These are phyloP conservation scores for Ridgeia piscesae DNA, from an alignment of 1,140 invertebrate genomes.

Conservation along the genomic window DNA sequence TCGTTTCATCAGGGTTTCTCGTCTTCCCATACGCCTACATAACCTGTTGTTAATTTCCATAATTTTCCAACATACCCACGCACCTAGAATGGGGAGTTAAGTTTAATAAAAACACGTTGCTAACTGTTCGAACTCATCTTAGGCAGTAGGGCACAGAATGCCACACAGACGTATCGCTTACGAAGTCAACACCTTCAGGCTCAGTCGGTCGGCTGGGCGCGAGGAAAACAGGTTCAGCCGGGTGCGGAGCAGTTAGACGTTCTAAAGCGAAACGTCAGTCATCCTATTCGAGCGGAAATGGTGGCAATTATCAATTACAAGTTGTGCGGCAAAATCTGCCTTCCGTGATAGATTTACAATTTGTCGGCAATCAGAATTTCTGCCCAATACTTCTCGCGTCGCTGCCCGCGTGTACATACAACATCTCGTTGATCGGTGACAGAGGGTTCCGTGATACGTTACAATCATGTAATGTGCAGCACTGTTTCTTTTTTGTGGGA, in stretches of 20 bases:
- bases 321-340: not conserved
- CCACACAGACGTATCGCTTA: not conserved
- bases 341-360: not conserved
- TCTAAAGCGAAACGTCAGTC: not conserved
- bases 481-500: not conserved
- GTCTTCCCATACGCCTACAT: not conserved
- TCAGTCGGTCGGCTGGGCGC: not conserved
- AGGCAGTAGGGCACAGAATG: not conserved
- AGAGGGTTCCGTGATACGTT: not conserved
- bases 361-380: not conserved
- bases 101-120: not conserved
- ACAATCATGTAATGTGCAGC: not conserved
- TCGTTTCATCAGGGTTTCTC: not conserved
- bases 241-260: not conserved
- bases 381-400: not conserved
- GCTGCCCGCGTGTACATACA: not conserved
- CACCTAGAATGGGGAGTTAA: not conserved
- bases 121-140: not conserved
- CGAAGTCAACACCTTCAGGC: not conserved
- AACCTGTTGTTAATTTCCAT: not conserved
- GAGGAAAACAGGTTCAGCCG: not conserved
- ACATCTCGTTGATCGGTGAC: not conserved
- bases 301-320: slow-evolving; percentile 6
- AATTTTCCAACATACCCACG: not conserved
- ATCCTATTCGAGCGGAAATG: not conserved